Base-by-base conservation (phyloP, 2,113 vertebrate genomes). In the Plecotus auritus region DNA sequence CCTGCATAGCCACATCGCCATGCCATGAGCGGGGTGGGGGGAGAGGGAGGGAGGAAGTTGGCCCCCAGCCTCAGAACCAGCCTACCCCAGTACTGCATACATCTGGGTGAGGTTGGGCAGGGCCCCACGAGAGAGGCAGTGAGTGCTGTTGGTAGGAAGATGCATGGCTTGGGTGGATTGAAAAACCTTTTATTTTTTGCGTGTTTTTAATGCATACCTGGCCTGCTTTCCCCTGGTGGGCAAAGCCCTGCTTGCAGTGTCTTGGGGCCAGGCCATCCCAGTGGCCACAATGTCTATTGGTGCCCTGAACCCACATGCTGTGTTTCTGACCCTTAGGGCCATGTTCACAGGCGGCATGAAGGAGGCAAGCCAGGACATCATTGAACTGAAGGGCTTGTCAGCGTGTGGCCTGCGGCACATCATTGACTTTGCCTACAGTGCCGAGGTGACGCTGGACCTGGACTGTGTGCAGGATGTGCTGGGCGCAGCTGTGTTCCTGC, bases 311-410 rank as follows among this genome's bases (percentile, higher is more conserved):
- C 87, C 45, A 56, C 22, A 2, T 1, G 26, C 40, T 95, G 83
- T 97, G 88, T 96, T 59, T 66, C 97, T 94, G 61, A 83, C 93
- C 98, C 92, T 32, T 98, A 99, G 99, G 98, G 99, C 99, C 1
- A 99, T 99, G 99, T 99, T 99, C 98, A 99, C 99, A 0, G 99
- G 99, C 0, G 99, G 99, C 85, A 99, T 99, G 99, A 98, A 99
- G 77, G 99, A 99, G 98, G 98, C 99, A 20, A 99, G 97, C 97
- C 99, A 99, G 97, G 99, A 99, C 0, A 97, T 98, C 91, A 99
- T 99, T 7, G 99, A 99, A 98, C 98, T 99, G 97, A 99, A 99
- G 87, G 99, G 99, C 0, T 98, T 99, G 72, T 99, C 99, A 0
- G 99, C 99, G 12, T 99, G 99, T 2, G 99, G 99, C 13, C 98